A percentile compares a stretch with the other conserved stretches of the same genome.
Conservation (phyloP, 2,797 vertebrate species). For the Anguilla obscura region DNA sequence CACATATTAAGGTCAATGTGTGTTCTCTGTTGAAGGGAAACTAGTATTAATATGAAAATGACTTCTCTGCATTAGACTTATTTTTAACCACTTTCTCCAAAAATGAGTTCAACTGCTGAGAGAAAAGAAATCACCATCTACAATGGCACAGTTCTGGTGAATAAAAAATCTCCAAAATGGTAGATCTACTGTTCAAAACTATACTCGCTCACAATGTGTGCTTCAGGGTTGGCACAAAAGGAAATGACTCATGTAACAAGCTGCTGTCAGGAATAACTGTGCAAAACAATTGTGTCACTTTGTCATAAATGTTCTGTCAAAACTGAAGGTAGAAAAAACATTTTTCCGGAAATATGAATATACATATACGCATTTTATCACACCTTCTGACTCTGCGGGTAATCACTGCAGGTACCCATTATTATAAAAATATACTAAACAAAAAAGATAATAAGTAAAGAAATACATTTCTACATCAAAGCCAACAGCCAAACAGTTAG, state of each 20-base stretch:
- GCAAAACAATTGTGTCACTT: not conserved
- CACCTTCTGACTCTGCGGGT: not conserved
- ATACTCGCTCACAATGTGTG: not conserved
- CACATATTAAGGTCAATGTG: not conserved
- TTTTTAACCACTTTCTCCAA: slow-evolving; percentile 61
- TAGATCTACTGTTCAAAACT: not conserved
- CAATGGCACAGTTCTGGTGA: slow-evolving; percentile 30
- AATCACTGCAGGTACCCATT: not conserved
- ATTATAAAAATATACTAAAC: not conserved
- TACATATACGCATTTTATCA: not conserved
- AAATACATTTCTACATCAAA: no score
- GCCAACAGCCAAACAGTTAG: no score
- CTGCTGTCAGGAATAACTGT: not conserved
- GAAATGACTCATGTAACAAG: not conserved
- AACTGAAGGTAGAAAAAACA: not conserved
- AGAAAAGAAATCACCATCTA: not conserved
- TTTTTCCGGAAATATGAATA: not conserved
- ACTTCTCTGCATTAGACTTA: not conserved
- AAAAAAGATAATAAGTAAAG: no score
- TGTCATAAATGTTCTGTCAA: not conserved
- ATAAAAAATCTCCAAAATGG: slow-evolving; percentile 35
- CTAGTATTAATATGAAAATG: not conserved
- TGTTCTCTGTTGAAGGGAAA: not conserved
- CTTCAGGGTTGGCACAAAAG: not conserved
- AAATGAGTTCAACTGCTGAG: slow-evolving; percentile 39